Evolutionary conservation across 2,113 vertebrate genomes (phyloP).

Genomic region (Antechinus flavipes): DNA sequence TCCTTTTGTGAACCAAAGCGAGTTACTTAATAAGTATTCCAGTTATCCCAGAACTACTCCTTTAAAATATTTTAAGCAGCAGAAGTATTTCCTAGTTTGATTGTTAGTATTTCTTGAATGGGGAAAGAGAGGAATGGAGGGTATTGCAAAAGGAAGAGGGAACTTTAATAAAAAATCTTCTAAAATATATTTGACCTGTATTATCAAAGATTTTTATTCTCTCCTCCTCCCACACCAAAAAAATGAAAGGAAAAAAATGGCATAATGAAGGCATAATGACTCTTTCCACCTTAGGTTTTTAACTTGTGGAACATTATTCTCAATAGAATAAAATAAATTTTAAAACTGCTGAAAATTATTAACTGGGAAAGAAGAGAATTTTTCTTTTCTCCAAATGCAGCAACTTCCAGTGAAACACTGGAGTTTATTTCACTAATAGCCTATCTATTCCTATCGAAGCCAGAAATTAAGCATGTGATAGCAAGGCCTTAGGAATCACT

Average conservation of each 20-base stretch:
- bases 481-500: not conserved
- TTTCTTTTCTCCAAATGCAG: conserved; percentile 50
- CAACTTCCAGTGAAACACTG: not conserved
- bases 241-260: not conserved
- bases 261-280: not conserved
- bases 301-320: not conserved
- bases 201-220: conserved; percentile 31
- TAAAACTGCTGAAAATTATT: conserved; percentile 44
- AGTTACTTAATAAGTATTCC: too few species aligned
- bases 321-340: conserved; percentile 8
- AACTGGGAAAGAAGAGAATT: conserved; percentile 9
- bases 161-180: not conserved
- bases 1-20: too few species aligned
- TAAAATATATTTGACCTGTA: conserved; percentile 20
- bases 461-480: conserved; percentile 22
- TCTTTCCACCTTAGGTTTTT: conserved; percentile 39
- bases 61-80: too few species aligned
- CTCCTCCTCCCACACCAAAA: not conserved
- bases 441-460: conserved; percentile 34
- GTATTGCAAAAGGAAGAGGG: too few species aligned
- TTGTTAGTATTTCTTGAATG: too few species aligned
- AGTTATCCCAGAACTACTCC: too few species aligned
- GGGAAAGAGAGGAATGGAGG: too few species aligned
- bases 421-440: conserved; percentile 55
- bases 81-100: too few species aligned